A percentile compares a stretch with the other conserved stretches of the same genome.
Conservation (phyloP, 2,113 vertebrate species). For the Neotoma lepida region DNA sequence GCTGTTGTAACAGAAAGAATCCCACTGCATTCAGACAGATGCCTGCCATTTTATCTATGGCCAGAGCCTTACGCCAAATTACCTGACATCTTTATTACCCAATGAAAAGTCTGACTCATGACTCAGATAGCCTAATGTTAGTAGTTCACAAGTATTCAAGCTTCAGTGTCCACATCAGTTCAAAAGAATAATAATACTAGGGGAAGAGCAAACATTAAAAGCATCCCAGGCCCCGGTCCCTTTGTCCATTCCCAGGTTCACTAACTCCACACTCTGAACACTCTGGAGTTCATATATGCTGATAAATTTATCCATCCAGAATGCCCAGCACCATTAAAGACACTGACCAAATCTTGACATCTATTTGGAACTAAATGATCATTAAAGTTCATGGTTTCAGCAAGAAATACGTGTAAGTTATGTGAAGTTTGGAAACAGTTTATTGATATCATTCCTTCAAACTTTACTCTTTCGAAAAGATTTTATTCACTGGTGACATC, state of each 20-base stretch:
- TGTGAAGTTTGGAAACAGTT: background rate
- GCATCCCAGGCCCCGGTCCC: background rate
- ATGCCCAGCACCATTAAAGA: background rate
- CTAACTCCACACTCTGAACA: background rate
- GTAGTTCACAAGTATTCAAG: background rate
- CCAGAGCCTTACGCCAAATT: background rate
- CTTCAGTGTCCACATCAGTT: background rate
- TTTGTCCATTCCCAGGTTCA: background rate
- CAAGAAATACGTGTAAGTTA: background rate
- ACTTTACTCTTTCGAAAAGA: background rate
- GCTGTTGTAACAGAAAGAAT: background rate
- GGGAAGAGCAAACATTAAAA: background rate
- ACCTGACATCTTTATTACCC: background rate
- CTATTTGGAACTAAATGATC: background rate
- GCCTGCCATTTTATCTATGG: background rate
- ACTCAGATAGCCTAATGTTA: background rate
- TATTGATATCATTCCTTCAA: background rate
- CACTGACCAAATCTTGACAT: background rate
- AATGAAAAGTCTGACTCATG: slow-evolving; percentile 27
- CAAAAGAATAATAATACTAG: background rate
- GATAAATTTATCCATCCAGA: background rate
- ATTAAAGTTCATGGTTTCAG: background rate
- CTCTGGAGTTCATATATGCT: background rate
- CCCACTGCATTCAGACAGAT: background rate
- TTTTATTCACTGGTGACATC: background rate